Evolutionary conservation across 2,113 vertebrate genomes (phyloP).

Genomic region (Fukomys damarensis): DNA sequence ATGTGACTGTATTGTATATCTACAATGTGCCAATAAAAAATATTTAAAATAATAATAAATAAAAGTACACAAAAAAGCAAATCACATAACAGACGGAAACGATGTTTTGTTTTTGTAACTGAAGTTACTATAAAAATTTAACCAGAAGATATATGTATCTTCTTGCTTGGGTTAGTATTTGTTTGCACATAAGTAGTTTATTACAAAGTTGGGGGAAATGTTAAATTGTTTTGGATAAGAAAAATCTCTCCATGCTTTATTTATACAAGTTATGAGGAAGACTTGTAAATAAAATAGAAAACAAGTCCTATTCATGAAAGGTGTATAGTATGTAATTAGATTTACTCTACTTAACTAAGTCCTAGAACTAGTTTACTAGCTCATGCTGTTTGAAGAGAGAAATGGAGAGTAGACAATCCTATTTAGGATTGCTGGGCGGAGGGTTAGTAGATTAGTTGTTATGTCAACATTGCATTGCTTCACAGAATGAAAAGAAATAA

Average conservation of each 20-base stretch:
- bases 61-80: too few species aligned
- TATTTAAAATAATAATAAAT: too few species aligned
- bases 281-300: background rate
- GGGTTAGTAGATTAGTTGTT: background rate
- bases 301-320: background rate
- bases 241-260: background rate
- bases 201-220: background rate
- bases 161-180: background rate
- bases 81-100: background rate
- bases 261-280: background rate
- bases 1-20: too few species aligned
- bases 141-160: background rate
- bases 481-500: background rate
- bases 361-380: background rate
- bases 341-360: background rate
- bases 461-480: background rate
- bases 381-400: background rate
- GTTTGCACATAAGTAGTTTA: conserved; percentile 18
- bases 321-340: background rate
- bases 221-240: background rate
- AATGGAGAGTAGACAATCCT: background rate
- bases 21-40: too few species aligned
- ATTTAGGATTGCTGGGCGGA: background rate
- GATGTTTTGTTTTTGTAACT: background rate
- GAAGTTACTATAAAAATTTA: background rate